A percentile compares a stretch with the other conserved stretches of the same genome.
Conservation (phyloP, 1,140 invertebrate species). For the Philopotamus ludificatus region DNA sequence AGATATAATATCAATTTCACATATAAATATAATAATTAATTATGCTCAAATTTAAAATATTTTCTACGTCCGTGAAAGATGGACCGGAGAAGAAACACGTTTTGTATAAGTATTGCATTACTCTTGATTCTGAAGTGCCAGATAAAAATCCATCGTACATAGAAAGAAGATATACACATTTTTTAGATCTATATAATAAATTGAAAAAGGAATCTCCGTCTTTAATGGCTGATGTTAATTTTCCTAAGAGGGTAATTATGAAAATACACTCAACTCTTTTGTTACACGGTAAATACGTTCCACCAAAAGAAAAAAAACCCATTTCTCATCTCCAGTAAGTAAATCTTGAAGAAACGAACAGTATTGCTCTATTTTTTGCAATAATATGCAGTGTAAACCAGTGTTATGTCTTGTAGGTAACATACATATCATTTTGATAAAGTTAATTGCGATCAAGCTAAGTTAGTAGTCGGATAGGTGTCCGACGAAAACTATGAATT, state of each 20-base stretch:
- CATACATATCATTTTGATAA: no score
- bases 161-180: slow-evolving; percentile 75
- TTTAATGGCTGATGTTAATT: slow-evolving; percentile 60
- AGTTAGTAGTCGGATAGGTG: no score
- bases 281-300: not conserved
- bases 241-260: slow-evolving; percentile 68
- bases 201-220: slow-evolving; percentile 63
- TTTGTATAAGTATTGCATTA: slow-evolving; percentile 62
- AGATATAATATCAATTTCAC: no score
- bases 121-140: slow-evolving; percentile 53
- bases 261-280: not conserved
- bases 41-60: slow-evolving; percentile 53
- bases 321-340: no score
- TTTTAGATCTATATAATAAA: slow-evolving; percentile 65
- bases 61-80: slow-evolving; percentile 49
- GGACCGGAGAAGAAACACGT: slow-evolving; percentile 62
- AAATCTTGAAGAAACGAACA: no score
- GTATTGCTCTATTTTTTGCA: no score
- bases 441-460: no score
- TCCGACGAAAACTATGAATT: no score
- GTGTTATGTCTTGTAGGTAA: no score
- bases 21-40: no score
- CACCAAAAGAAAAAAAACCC: not conserved
- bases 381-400: no score
- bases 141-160: slow-evolving; percentile 64